Evolutionary conservation across 2,797 vertebrate genomes (phyloP).

Genomic region (Phalanger gymnotis): DNA sequence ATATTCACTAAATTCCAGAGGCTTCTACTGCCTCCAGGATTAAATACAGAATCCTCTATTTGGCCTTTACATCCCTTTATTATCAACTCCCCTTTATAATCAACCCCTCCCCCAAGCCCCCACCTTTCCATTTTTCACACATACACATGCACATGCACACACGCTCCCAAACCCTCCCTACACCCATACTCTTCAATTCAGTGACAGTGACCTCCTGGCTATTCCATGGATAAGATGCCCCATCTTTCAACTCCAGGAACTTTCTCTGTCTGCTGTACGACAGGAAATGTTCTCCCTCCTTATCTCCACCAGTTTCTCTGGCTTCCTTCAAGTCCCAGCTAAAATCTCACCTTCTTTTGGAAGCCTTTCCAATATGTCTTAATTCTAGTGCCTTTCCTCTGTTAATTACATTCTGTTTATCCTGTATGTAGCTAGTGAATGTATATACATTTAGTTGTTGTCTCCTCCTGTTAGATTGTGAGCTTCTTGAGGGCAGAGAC

Average conservation of each 20-base stretch:
- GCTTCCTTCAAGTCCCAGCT: not conserved
- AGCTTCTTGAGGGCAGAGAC: not conserved
- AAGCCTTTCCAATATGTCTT: not conserved
- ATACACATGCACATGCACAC: not conserved
- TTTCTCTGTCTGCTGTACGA: not conserved
- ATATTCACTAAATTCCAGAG: not conserved
- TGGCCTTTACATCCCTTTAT: not conserved
- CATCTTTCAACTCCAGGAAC: not conserved
- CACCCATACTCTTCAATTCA: not conserved
- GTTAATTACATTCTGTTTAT: not conserved
- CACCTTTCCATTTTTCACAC: not conserved
- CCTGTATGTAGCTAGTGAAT: not conserved
- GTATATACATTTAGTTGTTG: not conserved
- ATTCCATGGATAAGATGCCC: too few species aligned
- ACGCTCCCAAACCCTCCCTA: not conserved
- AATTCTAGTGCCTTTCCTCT: not conserved
- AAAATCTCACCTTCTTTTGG: not conserved
- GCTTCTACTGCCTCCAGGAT: not conserved
- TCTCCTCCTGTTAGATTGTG: not conserved
- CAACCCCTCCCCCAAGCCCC: too few species aligned
- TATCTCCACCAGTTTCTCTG: not conserved
- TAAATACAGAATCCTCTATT: not conserved
- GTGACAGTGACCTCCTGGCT: not conserved
- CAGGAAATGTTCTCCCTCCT: not conserved
- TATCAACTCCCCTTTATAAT: too few species aligned